Evolutionary conservation across 2,888 invertebrate species (phyloP).

Genomic region (Exephanes ischioxanthus): DNA sequence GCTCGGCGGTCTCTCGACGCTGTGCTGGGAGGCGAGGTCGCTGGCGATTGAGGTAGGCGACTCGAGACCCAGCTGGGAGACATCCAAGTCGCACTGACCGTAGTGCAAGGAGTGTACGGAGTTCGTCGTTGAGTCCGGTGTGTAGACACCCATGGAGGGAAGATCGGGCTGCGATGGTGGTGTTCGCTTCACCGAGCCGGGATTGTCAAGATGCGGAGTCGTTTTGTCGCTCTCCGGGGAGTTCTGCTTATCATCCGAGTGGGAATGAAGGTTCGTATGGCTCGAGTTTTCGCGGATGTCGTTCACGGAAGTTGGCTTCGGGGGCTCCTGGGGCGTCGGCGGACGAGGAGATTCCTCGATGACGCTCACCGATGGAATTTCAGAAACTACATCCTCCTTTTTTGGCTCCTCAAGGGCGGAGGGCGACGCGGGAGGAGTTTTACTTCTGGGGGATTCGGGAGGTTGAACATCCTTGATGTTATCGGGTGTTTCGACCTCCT

Average conservation of each 20-base stretch:
- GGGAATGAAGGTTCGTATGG: slow-evolving; percentile 74
- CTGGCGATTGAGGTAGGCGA: slow-evolving; percentile 95
- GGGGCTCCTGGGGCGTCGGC: slow-evolving; percentile 75
- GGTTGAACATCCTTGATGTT: slow-evolving; percentile 43
- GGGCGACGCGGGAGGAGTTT: slow-evolving; percentile 68
- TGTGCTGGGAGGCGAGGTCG: slow-evolving; percentile 92
- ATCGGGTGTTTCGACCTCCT: slow-evolving; percentile 24
- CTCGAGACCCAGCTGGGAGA: slow-evolving; percentile 93
- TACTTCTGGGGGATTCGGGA: slow-evolving; percentile 64
- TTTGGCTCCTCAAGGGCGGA: slow-evolving; percentile 26
- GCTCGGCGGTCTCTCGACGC: slow-evolving; percentile 88
- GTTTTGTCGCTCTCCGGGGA: slow-evolving; percentile 84
- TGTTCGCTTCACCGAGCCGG: slow-evolving; percentile 85
- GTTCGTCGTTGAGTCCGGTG: slow-evolving; percentile 93
- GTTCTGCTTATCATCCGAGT: slow-evolving; percentile 82
- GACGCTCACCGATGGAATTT: slow-evolving; percentile 45
- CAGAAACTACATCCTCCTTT: slow-evolving; percentile 22
- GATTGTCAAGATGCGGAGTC: slow-evolving; percentile 84
- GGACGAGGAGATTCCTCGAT: slow-evolving; percentile 62
- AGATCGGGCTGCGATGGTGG: slow-evolving; percentile 87
- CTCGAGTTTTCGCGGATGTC: slow-evolving; percentile 67
- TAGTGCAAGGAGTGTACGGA: slow-evolving; percentile 93
- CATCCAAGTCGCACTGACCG: slow-evolving; percentile 93
- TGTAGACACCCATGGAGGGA: slow-evolving; percentile 94
- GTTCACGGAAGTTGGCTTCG: slow-evolving; percentile 34